phyloP scores from a whole-genome alignment of 1,140 invertebrate genomes.

The Heterodera schachtii region DNA sequence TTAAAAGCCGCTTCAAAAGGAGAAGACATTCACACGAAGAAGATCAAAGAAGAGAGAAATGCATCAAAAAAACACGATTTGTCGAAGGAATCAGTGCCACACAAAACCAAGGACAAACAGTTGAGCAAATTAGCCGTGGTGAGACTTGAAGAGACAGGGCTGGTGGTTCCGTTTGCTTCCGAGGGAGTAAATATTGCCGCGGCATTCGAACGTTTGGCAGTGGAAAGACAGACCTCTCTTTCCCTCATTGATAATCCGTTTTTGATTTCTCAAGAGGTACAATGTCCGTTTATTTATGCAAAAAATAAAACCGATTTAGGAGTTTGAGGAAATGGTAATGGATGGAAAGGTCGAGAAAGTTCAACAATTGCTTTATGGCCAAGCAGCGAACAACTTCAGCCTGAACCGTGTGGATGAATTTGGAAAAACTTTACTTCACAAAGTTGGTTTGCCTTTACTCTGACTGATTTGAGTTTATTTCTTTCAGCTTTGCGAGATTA shows the following conservation, averaged over 20 bases:
- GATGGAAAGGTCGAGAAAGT: conserved; percentile 40
- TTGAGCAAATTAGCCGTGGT: neutral
- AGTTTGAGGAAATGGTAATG: conserved; percentile 37
- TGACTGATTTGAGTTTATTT: conserved; percentile 18
- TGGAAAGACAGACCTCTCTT: neutral
- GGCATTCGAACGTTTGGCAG: neutral
- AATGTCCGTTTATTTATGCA: neutral
- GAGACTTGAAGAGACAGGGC: neutral
- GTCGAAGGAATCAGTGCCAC: neutral
- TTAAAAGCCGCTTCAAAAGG: neutral
- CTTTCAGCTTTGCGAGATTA: conserved; percentile 34
- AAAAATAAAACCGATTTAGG: neutral
- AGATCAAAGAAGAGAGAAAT: neutral
- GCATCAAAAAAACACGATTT: neutral
- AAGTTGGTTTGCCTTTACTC: conserved; percentile 4
- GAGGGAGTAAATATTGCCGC: conserved; percentile 8
- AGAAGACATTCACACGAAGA: neutral
- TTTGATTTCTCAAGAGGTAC: conserved; percentile 8
- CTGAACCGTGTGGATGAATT: conserved; percentile 23
- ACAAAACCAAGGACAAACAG: neutral
- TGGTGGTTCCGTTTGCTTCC: neutral
- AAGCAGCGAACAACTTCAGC: conserved; percentile 16
- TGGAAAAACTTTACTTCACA: conserved; percentile 32
- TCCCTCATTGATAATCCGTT: neutral
- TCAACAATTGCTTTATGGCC: neutral